Evolutionary conservation across 2,888 invertebrate genomes (phyloP), one percentile per base, ranked within the genome.

Genomic region (Orgyia antiqua): DNA sequence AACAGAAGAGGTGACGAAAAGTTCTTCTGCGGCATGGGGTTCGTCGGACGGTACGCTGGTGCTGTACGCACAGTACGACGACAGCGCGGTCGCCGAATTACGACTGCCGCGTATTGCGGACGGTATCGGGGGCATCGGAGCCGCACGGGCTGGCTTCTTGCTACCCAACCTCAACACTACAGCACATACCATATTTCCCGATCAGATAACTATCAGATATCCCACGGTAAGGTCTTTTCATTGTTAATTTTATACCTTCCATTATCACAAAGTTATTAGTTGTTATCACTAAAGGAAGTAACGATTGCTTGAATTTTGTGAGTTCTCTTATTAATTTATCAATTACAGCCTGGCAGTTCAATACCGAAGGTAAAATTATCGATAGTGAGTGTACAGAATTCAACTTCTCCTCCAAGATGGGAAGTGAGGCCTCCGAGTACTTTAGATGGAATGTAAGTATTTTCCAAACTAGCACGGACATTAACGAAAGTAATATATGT

Each of bases 61-160:
- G 38, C 89, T 97, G 68, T 98, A 91, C 79, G 94, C 93, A 31
- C 91, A 92, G 50, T 96, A 95, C 83, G 94, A 96, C 84, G 96
- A 96, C 80, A 90, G 91, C 33, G 88, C 89, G 44, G 94, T 94
- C 32, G 91, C 93, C 24, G 89, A 91, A 65, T 88, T 94, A 75
- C 90, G 90, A 58, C 94, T 93, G 79, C 95, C 95, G 18, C 92
- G 94, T 89, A 92, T 96, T 69, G 91, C 94, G 18, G 89, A 91
- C 45, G 89, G 89, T 45, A 87, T 90, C 33, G 88, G 90, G 37
- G 87, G 91, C 47, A 87, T 90, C 28, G 77, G 91, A 45, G 89
- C 91, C 11, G 70, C 84, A 34, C 84, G 88, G 45, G 74, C 82
- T 8, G 86, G 89, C 78, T 62, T 78, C 57, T 62, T 84, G 31